Evolutionary conservation across 2,888 invertebrate genomes (phyloP), one percentile per base, ranked within the genome.

Genomic region (Formica aserva): DNA sequence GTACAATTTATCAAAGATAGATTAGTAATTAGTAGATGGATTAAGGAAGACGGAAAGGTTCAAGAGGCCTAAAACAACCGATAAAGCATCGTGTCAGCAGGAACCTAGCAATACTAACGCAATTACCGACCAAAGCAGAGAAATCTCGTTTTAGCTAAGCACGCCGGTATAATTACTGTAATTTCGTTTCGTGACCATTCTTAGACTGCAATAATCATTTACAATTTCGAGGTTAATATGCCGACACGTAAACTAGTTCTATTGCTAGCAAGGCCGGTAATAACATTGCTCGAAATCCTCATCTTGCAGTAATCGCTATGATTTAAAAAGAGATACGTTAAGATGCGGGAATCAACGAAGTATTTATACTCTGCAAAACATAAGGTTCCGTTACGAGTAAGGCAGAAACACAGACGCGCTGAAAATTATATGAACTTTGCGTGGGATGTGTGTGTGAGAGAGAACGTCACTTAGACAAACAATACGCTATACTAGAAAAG

Each of bases 141-240:
- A 86, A 91, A 88, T 85, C 84, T 83, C 85, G 87, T 87, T 91
- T 89, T 86, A 87, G 83, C 84, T 85, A 90, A 83, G 87, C 87
- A 87, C 86, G 84, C 82, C 75, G 48, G 67, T 83, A 86, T 88
- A 89, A 91, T 91, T 87, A 91, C 91, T 88, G 89, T 91, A 90
- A 91, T 91, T 91, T 87, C 80, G 86, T 87, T 89, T 84, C 85
- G 87, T 88, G 88, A 85, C 86, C 83, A 87, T 90, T 86, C 82
- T 90, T 83, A 87, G 86, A 85, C 88, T 86, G 90, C 85, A 82
- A 77, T 77, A 77, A 77, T 86, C 87, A 63, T 72, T 75, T 62
- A 69, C 72, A 77, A 55, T 80, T 80, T 80, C 80, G 80, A 80
- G 80, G 80, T 75, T 80, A 80, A 80, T 80, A 62, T 75, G 80